Evolutionary conservation across 2,797 vertebrate genomes (phyloP).

Genomic region (Anabacerthia variegaticeps): DNA sequence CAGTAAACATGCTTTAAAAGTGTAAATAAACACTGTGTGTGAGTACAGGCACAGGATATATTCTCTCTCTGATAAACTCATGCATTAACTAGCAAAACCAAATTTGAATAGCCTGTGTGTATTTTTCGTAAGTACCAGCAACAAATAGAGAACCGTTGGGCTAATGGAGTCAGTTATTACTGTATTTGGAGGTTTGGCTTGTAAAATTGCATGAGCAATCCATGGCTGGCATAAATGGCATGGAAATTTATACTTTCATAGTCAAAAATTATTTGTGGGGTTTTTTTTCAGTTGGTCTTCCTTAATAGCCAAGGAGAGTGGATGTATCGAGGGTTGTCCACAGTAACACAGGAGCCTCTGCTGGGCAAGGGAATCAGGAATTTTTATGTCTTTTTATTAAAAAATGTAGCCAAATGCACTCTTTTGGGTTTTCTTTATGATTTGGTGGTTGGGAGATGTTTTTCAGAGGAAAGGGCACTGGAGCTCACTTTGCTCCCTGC

Average conservation of each 20-base stretch:
- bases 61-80: constrained; percentile 1
- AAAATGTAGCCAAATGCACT: background rate
- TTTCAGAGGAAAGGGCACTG: background rate
- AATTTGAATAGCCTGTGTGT: background rate
- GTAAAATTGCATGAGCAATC: background rate
- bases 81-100: background rate
- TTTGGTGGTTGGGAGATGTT: background rate
- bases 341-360: background rate
- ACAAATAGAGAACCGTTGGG: background rate
- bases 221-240: background rate
- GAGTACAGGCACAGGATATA: background rate
- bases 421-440: background rate
- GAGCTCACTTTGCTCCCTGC: background rate
- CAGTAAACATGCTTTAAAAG: constrained; percentile 29
- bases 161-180: background rate
- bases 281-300: background rate
- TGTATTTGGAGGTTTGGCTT: background rate
- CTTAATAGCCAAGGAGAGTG: background rate
- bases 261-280: background rate
- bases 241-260: background rate
- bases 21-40: constrained; percentile 8
- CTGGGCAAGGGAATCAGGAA: background rate
- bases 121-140: background rate
- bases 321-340: rapidly evolving
- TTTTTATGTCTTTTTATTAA: background rate